Base-by-base conservation (phyloP, 1,140 invertebrate species). In the Melipona quadrifasciata region DNA sequence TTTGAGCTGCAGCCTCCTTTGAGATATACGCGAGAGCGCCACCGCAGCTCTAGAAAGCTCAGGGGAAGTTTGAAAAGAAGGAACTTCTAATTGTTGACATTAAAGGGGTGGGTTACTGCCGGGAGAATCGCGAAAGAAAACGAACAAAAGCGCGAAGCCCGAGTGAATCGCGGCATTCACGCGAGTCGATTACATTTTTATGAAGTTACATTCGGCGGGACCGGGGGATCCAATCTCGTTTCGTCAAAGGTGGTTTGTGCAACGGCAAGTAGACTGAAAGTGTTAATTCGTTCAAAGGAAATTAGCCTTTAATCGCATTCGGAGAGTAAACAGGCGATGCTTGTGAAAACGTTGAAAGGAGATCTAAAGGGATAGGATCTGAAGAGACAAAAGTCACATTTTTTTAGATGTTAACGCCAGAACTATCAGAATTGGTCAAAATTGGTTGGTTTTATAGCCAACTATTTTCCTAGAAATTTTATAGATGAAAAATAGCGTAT, bases 71-170 rank as follows among this genome's bases (percentile, higher is more conserved):
- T 75, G 39, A 65, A 75, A 82, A 75, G 71, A 27, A 65, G 51
- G 58, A 64, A 65, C 21, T 75, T 82, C 57, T 82, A 82, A 82
- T 75, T 82, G 80, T 82, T 82, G 80, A 82, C 80, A 75, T 82
- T 82, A 82, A 82, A 82, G 71, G 31, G 80, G 24, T 31, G 39
- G 57, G 68, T 39, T 34, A 2, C 55, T 47, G n/a, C 61, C 6
- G 12, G 14, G 1, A 47, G 31, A 61, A 53, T 47, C 19, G 17
- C 55, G 71, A 75, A 67, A 75, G 6, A 11, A 12, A 53, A 39
- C 68, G 71, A 65, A 75, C 80, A 74, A 53, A 65, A 65, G 68
- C 21, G 24, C 19, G 68, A 21, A 17, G 21, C n/a, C 34, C 39
- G 47, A 47, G 55, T 1, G 51, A 65, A 75, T 75, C 27, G 19